Evolutionary conservation across 2,797 vertebrate species (phyloP).

Genomic region (Rhabdomys pumilio): DNA sequence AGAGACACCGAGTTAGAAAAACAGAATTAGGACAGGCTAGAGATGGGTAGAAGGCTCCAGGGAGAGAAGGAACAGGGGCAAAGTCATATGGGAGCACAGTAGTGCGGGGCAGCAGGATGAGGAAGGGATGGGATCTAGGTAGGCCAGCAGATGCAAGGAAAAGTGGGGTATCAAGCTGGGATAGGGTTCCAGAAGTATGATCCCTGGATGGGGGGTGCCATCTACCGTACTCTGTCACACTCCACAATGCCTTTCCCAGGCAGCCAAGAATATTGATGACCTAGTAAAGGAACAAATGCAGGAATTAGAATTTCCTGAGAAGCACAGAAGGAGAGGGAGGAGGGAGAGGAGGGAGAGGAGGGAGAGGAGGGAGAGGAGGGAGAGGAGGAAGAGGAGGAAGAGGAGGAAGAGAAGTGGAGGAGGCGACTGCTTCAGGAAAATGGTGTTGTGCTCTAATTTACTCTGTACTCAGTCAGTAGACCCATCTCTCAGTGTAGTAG

Average conservation of each 20-base stretch:
- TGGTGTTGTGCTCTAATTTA: neutral
- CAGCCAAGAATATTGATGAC: neutral
- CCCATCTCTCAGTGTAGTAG: neutral
- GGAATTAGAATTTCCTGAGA: neutral
- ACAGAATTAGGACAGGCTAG: neutral
- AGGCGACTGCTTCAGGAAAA: neutral
- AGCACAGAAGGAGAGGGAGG: neutral
- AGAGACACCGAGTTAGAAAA: neutral
- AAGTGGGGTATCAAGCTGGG: neutral
- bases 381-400: neutral
- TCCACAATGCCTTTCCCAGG: neutral
- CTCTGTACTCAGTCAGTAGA: neutral
- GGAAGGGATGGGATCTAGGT: neutral
- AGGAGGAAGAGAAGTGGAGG: neutral
- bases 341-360: neutral
- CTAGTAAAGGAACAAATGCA: neutral
- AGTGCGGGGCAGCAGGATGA: neutral
- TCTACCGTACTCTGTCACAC: neutral
- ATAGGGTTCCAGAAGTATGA: neutral
- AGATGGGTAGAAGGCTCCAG: neutral
- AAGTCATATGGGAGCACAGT: neutral
- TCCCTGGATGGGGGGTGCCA: too few species aligned
- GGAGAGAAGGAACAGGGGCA: neutral
- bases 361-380: neutral
- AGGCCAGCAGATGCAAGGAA: neutral